Base-by-base conservation (phyloP, 2,113 vertebrate species). In the Seriola aureovittata region DNA sequence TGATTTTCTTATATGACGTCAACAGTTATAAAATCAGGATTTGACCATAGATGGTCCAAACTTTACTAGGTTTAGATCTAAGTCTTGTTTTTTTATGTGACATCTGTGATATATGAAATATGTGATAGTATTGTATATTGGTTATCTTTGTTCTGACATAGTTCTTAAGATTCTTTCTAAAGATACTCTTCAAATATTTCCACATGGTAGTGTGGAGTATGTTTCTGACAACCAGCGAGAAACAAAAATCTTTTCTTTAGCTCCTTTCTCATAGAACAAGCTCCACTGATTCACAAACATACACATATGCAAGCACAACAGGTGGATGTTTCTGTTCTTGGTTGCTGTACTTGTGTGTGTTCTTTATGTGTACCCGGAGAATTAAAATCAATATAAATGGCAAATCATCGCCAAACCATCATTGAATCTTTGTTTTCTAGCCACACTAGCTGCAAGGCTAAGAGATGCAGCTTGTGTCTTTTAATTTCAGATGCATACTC, bases 171-270 rank as follows among this genome's bases (percentile, higher is more conserved):
- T 14, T 29, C 38, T 25, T 46, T 21, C 48, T 8, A 46, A 23
- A 44, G 63, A 46, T 25, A n/a, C n/a, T 29, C 44, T 46, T 66
- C 23, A 46, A 66, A 46, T 66, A 29, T 66, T 66, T 66, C 3
- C 38, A 42, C 12, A n/a, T 63, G 60, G 63, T 16, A 66, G 21
- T 5, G 48, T 23, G 23, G 63, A 46, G 63, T n/a, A 65, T 65
- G n/a, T 9, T 54, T 54, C 50, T n/a, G 7, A 52, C 17, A 52
- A 21, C 5, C 1, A 52, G 19, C 17, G 8, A 52, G 48, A 19
- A 5, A 52, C 48, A 52, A 21, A 52, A 52, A 52, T 6, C 19
- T 19, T 9, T n/a, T 19, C 50, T 54, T 29, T 29, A 29, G 29
- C 29, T 29, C 17, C 7, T 19, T 9, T 19, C 19, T 54, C 50